phyloP scores from a whole-genome alignment of 2,888 invertebrate species.

The Yponomeuta plumbellus region DNA sequence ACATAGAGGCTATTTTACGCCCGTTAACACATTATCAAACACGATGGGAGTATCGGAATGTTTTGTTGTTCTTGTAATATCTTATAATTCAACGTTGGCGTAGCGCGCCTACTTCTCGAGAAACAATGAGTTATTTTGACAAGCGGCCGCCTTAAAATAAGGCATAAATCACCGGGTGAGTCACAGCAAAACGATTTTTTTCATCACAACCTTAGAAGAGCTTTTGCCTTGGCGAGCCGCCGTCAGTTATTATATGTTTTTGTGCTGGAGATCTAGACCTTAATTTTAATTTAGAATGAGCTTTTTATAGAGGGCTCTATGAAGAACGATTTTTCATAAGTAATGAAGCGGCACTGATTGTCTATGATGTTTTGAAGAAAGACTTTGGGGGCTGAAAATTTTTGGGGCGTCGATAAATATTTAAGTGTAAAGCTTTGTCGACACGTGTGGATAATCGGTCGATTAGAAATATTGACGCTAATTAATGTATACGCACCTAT shows the following conservation, averaged over 20 bases:
- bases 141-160: slow-evolving; percentile 40
- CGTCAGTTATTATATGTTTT: not conserved
- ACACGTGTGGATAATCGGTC: slow-evolving; percentile 68
- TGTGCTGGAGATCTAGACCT: slow-evolving; percentile 43
- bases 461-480: slow-evolving; percentile 37
- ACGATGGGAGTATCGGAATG: slow-evolving; percentile 57
- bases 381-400: slow-evolving; percentile 53
- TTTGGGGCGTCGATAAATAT: slow-evolving; percentile 56
- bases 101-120: slow-evolving; percentile 63
- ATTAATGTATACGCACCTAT: not conserved
- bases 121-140: slow-evolving; percentile 73
- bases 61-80: slow-evolving; percentile 64
- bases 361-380: slow-evolving; percentile 66
- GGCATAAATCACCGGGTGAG: slow-evolving; percentile 41
- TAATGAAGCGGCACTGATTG: slow-evolving; percentile 73
- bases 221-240: slow-evolving; percentile 27
- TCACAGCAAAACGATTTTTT: slow-evolving; percentile 29
- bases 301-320: slow-evolving; percentile 70
- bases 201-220: slow-evolving; percentile 29
- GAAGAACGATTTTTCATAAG: slow-evolving; percentile 72
- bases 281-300: slow-evolving; percentile 75
- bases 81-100: slow-evolving; percentile 58
- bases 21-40: slow-evolving; percentile 58
- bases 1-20: slow-evolving; percentile 31
- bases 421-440: slow-evolving; percentile 47